Conservation (phyloP, 2,113 vertebrate species). For the Sitta europaea region DNA sequence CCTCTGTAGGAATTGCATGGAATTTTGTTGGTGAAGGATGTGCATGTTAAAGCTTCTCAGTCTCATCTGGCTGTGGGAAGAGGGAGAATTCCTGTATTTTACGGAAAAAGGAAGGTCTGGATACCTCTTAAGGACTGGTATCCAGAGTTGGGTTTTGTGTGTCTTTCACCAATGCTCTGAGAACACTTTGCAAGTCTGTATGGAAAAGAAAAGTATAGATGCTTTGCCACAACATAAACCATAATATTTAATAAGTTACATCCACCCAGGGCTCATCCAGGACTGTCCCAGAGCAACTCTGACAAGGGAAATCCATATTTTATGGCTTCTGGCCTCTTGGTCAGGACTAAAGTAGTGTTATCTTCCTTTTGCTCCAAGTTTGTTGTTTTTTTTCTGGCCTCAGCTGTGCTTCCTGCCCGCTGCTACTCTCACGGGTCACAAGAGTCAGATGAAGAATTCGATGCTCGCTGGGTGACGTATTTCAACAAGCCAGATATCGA, state of each 20-base stretch:
- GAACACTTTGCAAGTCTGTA: background rate
- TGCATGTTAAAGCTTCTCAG: background rate
- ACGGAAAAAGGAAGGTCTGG: background rate
- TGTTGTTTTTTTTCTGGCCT: background rate
- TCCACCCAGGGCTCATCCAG: background rate
- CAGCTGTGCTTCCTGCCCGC: slow-evolving; percentile 80
- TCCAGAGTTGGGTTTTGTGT: background rate
- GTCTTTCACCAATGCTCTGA: background rate
- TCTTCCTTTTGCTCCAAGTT: background rate
- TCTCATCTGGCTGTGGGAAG: background rate
- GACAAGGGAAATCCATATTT: rapidly evolving
- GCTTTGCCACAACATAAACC: background rate
- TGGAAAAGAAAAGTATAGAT: background rate
- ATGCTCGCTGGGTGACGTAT: slow-evolving; percentile 95
- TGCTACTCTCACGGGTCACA: slow-evolving; percentile 90
- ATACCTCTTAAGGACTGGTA: background rate
- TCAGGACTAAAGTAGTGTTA: background rate
- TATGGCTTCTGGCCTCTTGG: background rate
- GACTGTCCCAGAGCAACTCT: background rate
- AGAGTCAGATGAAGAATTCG: slow-evolving; percentile 96
- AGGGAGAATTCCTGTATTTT: background rate
- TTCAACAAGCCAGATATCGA: slow-evolving; percentile 97
- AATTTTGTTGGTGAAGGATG: background rate
- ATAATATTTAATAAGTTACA: rapidly evolving
- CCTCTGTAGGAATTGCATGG: background rate